Evolutionary conservation across 2,888 invertebrate species (phyloP).

Genomic region (Pterobdella sp.): DNA sequence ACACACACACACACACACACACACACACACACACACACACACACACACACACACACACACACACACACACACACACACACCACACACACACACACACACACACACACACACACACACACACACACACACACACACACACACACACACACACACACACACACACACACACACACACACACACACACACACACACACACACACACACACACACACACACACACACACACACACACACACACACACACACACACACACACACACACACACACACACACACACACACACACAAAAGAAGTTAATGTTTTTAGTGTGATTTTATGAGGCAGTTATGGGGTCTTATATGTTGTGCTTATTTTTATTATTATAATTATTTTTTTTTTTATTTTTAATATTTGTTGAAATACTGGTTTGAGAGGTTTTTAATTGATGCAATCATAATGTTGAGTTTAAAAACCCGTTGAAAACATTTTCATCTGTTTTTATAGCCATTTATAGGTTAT

Average conservation of each 20-base stretch:
- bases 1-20: conserved; percentile 16
- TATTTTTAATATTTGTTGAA: too few species aligned
- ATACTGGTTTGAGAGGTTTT: too few species aligned
- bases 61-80: conserved; percentile 14
- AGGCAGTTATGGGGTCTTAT: too few species aligned
- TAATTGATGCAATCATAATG: too few species aligned
- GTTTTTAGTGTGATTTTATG: too few species aligned
- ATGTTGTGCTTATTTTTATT: too few species aligned
- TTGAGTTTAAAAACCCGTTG: too few species aligned
- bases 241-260: conserved; percentile 16
- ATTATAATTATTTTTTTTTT: too few species aligned
- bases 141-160: conserved; percentile 16
- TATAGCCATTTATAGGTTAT: too few species aligned
- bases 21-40: conserved; percentile 11
- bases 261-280: conserved; percentile 16
- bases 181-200: conserved; percentile 16
- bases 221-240: conserved; percentile 16
- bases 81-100: conserved; percentile 14
- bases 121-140: conserved; percentile 16
- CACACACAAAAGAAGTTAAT: neutral
- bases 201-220: conserved; percentile 16
- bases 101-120: conserved; percentile 16
- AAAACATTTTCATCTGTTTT: too few species aligned
- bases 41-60: neutral
- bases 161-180: conserved; percentile 16